These are phyloP conservation scores for Molorchus minor DNA, from an alignment of 2,888 invertebrate species.

Conservation along the genomic window DNA sequence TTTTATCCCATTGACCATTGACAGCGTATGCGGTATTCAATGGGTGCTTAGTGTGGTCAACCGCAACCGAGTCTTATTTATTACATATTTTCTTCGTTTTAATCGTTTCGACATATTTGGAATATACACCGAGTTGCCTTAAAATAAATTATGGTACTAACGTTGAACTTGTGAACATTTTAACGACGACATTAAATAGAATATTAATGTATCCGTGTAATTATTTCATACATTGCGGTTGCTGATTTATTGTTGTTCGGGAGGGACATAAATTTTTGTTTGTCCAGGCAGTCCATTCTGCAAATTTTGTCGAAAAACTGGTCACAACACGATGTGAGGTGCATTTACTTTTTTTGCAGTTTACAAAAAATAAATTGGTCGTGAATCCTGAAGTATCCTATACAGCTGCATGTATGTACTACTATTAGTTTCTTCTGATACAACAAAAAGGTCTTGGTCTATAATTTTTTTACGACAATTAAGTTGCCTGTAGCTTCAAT, in stretches of 20 bases:
- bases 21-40: conserved; percentile 43
- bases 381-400: not conserved
- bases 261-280: conserved; percentile 15
- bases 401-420: not conserved
- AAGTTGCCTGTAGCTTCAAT: not conserved
- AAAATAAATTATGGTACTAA: conserved; percentile 35
- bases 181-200: conserved; percentile 32
- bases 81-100: conserved; percentile 45
- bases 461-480: not conserved
- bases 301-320: not conserved
- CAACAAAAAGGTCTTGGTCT: not conserved
- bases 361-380: not conserved
- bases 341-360: no score
- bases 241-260: conserved; percentile 20
- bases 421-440: not conserved
- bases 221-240: conserved; percentile 24
- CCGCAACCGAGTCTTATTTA: conserved; percentile 44
- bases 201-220: conserved; percentile 28
- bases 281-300: not conserved
- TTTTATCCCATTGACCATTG: conserved; percentile 46
- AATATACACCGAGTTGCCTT: conserved; percentile 38
- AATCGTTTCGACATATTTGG: conserved; percentile 47
- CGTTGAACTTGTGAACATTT: conserved; percentile 32
- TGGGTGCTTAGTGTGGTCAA: conserved; percentile 47
- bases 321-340: not conserved